Conservation (phyloP, 2,888 invertebrate species). For the Mechanitis messenoides region DNA sequence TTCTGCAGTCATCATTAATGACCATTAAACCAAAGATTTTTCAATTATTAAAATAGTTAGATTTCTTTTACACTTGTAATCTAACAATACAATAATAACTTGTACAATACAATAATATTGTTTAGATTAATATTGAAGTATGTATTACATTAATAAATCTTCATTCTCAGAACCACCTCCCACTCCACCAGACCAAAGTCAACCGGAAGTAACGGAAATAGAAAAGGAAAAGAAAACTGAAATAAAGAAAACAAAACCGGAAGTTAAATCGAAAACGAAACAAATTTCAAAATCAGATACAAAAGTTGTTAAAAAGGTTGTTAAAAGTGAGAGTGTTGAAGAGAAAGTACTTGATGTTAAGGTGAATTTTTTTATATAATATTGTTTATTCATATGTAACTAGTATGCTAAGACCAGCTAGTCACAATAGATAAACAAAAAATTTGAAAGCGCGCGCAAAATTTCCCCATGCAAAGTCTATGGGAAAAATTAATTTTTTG, state of each 20-base stretch:
- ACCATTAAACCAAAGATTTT: too few relatives aligned
- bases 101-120: too few relatives aligned
- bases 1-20: too few relatives aligned
- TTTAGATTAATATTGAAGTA: too few relatives aligned
- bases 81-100: too few relatives aligned
- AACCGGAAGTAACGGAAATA: slow-evolving; percentile 37
- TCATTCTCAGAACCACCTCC: slow-evolving; percentile 43
- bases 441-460: too few relatives aligned
- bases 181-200: slow-evolving; percentile 51
- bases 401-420: slow-evolving; percentile 6
- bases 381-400: background rate
- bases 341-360: slow-evolving; percentile 38
- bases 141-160: slow-evolving; percentile 10
- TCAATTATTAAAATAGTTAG: too few relatives aligned
- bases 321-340: slow-evolving; percentile 47
- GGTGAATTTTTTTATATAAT: slow-evolving; percentile 26
- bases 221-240: slow-evolving; percentile 39
- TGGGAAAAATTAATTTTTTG: too few relatives aligned
- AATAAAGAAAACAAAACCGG: slow-evolving; percentile 31
- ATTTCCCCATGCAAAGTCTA: too few relatives aligned
- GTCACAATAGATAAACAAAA: too few relatives aligned
- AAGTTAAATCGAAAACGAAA: slow-evolving; percentile 38
- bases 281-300: slow-evolving; percentile 35
- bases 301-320: slow-evolving; percentile 38
- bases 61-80: too few relatives aligned